Percentiles rank a stretch among this genome's conserved stretches.
These are phyloP conservation scores for Spilogale gracilis DNA, from an alignment of 2,113 vertebrate species.

Conservation along the genomic window DNA sequence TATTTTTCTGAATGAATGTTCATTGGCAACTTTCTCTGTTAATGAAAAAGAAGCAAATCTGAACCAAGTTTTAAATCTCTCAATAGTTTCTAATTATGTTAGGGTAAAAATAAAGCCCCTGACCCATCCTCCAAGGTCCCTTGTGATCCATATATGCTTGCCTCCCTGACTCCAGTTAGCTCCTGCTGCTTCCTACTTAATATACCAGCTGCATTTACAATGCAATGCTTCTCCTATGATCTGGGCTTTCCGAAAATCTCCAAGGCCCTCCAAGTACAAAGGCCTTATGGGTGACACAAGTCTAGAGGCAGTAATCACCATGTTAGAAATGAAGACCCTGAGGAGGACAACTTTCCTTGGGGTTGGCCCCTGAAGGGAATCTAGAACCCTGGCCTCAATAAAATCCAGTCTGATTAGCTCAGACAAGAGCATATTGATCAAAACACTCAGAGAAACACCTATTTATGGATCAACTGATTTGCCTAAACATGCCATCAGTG, in stretches of 20 bases:
- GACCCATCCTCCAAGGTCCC: background rate
- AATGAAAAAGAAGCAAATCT: background rate
- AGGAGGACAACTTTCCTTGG: too few species aligned
- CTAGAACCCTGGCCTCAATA: too few species aligned
- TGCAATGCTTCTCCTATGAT: background rate
- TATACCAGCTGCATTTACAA: background rate
- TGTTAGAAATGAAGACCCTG: background rate
- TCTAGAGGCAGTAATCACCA: background rate
- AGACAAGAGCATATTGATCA: too few species aligned
- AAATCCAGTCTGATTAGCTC: too few species aligned
- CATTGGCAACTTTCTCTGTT: background rate
- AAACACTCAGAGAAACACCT: too few species aligned
- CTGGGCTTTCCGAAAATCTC: background rate
- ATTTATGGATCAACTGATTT: too few species aligned
- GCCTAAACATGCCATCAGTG: too few species aligned
- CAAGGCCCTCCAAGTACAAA: background rate
- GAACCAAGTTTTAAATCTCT: background rate
- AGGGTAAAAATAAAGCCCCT: background rate
- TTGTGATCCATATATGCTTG: background rate
- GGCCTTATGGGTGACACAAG: background rate
- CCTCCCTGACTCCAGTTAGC: fast-evolving
- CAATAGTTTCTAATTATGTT: background rate
- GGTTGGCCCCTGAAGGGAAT: too few species aligned
- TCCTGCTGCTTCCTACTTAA: background rate
- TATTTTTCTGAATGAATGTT: background rate